These are phyloP conservation scores for Probaryconus sp. DNA, from an alignment of 1,140 invertebrate species.

Conservation along the genomic window DNA sequence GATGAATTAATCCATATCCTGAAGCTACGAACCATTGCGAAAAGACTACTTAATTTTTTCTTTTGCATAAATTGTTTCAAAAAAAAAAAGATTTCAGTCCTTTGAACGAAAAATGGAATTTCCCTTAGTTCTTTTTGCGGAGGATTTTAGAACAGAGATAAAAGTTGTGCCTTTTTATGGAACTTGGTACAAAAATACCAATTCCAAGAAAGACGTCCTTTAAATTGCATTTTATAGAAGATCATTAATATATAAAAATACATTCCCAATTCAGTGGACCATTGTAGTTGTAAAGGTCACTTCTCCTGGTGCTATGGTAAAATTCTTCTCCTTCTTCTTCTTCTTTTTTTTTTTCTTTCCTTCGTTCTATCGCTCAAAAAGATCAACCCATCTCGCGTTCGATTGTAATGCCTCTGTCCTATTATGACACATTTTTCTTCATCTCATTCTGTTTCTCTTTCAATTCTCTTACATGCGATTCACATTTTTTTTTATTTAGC, in stretches of 20 bases:
- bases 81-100: no score
- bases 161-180: background rate
- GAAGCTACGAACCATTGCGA: no score
- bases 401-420: constrained; percentile 49
- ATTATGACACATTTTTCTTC: constrained; percentile 63
- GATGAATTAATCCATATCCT: no score
- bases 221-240: constrained; percentile 32
- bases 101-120: no score
- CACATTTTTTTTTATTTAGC: constrained; percentile 45
- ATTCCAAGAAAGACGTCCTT: background rate
- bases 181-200: constrained; percentile 40
- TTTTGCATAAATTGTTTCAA: no score
- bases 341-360: no score
- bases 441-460: constrained; percentile 35
- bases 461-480: constrained; percentile 42
- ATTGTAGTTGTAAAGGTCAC: constrained; percentile 63
- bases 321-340: no score
- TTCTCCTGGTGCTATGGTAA: constrained; percentile 56
- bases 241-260: constrained; percentile 68
- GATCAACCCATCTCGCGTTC: constrained; percentile 61
- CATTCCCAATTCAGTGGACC: constrained; percentile 56
- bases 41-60: no score
- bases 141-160: no score
- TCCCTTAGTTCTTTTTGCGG: no score
- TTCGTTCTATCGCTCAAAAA: constrained; percentile 49